Conservation (phyloP, 1,140 invertebrate species). For the Monomorium pharaonis region DNA sequence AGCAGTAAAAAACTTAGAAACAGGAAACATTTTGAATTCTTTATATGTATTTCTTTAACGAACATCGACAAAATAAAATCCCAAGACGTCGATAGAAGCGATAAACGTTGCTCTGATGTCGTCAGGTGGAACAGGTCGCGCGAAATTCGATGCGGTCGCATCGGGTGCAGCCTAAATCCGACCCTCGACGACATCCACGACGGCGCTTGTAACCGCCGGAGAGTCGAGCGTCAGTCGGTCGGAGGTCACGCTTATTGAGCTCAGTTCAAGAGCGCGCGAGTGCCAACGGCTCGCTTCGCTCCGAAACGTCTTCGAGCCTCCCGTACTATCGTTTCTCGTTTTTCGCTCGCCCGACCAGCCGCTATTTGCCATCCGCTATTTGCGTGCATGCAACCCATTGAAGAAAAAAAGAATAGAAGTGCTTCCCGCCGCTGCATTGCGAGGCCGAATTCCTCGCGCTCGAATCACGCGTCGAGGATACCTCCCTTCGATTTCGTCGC, state of each 20-base stretch:
- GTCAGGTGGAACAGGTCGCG: constrained; percentile 24
- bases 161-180: constrained; percentile 78
- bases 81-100: background rate
- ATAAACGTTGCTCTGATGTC: background rate
- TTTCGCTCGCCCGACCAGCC: constrained; percentile 12
- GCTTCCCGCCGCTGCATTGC: constrained; percentile 3
- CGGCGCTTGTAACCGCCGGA: constrained; percentile 75
- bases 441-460: constrained; percentile 25
- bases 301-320: constrained; percentile 14
- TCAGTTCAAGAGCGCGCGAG: constrained; percentile 76
- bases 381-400: constrained; percentile 38
- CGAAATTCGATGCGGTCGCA: constrained; percentile 59
- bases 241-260: constrained; percentile 80
- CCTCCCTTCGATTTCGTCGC: constrained; percentile 14
- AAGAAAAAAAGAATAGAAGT: constrained; percentile 27
- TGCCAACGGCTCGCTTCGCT: constrained; percentile 62
- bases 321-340: constrained; percentile 22
- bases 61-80: background rate
- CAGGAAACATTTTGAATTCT: background rate
- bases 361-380: constrained; percentile 66
- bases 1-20: background rate
- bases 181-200: constrained; percentile 79
- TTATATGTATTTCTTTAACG: background rate
- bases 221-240: constrained; percentile 70
- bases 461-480: constrained; percentile 35